Conservation (phyloP, 2,113 vertebrate species). For the Cygnus atratus region DNA sequence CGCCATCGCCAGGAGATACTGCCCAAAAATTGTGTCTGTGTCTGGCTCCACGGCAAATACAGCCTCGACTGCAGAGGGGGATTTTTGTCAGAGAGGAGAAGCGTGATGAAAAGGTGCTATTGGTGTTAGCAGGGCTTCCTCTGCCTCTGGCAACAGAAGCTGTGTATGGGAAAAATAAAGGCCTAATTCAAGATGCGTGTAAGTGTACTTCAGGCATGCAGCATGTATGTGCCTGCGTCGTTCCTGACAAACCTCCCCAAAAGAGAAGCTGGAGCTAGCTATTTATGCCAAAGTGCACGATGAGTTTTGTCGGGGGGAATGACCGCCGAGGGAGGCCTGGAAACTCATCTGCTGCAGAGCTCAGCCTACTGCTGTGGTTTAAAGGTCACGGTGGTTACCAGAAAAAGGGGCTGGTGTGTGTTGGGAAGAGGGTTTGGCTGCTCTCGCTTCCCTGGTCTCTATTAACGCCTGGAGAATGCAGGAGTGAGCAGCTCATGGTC, state of each 20-base stretch:
- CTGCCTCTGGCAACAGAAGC: background rate
- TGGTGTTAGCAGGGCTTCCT: background rate
- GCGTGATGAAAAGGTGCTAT: background rate
- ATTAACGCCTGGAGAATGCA: background rate
- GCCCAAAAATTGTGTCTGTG: rapidly evolving
- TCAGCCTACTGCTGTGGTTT: background rate
- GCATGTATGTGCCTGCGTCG: background rate
- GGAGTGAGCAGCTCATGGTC: background rate
- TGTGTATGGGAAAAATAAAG: background rate
- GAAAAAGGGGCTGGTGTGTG: background rate
- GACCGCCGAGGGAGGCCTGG: constrained; percentile 18
- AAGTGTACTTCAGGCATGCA: background rate
- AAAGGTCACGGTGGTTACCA: constrained; percentile 10
- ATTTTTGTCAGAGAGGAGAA: background rate
- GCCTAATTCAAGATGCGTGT: background rate
- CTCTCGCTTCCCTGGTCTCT: background rate
- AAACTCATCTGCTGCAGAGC: background rate
- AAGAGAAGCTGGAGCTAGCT: background rate
- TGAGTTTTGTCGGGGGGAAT: constrained; percentile 17
- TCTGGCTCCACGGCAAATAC: background rate
- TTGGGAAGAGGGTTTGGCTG: rapidly evolving
- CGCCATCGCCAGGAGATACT: background rate
- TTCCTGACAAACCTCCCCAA: background rate
- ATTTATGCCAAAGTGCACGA: background rate
- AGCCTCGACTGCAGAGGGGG: background rate